These are phyloP conservation scores for Varanus komodoensis DNA, from an alignment of 2,113 vertebrate genomes.

Conservation along the genomic window DNA sequence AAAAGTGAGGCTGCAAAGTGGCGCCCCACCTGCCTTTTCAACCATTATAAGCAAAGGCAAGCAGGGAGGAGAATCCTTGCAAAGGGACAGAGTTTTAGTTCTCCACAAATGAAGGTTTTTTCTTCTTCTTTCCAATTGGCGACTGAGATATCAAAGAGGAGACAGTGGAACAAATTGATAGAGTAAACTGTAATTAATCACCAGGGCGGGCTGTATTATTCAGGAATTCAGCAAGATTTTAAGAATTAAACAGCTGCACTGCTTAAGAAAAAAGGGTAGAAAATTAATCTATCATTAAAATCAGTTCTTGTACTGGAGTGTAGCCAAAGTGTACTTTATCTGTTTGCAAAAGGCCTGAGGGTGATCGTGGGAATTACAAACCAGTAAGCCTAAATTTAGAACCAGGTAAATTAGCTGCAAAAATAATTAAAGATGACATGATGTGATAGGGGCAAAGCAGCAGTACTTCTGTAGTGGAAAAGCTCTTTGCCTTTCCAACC, in stretches of 20 bases:
- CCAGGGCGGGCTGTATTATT: neutral
- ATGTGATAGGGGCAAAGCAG: neutral
- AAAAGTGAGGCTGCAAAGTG: too few species aligned
- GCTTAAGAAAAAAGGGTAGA: neutral
- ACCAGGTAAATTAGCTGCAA: conserved; percentile 28
- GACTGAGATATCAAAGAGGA: conserved; percentile 14
- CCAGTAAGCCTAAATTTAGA: conserved; percentile 15
- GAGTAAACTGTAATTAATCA: conserved; percentile 24
- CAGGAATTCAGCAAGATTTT: conserved; percentile 17
- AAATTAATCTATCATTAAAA: conserved; percentile 29
- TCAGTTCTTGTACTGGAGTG: neutral
- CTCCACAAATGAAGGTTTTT: neutral
- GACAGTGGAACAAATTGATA: conserved; percentile 27
- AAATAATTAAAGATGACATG: conserved; percentile 34
- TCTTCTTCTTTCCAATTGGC: too few species aligned
- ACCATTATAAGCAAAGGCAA: too few species aligned
- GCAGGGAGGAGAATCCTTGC: neutral
- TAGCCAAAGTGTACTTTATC: neutral
- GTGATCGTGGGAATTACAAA: conserved; percentile 2
- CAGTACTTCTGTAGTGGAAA: neutral
- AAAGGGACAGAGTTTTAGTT: neutral
- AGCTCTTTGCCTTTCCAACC: neutral
- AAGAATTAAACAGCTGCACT: neutral
- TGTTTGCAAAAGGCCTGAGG: neutral
- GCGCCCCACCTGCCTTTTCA: neutral